Conservation (phyloP, 1,140 invertebrate genomes). For the Monomorium pharaonis region DNA sequence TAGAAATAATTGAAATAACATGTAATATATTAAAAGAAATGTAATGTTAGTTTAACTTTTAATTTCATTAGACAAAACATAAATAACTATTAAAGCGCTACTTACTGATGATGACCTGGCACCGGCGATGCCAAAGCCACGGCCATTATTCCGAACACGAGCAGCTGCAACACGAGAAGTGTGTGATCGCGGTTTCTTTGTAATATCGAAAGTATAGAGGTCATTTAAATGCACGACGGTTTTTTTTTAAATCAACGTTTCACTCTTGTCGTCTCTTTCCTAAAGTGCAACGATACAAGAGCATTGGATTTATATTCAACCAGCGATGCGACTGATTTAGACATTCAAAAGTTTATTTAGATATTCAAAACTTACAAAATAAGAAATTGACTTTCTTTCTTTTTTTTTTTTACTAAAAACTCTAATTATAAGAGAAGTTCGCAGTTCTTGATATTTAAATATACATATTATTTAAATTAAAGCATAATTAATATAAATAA, state of each 20-base stretch:
- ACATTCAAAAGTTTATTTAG: background rate
- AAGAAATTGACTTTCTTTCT: background rate
- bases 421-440: background rate
- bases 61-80: background rate
- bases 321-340: background rate
- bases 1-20: background rate
- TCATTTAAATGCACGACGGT: constrained; percentile 55
- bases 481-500: background rate
- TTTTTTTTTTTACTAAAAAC: background rate
- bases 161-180: constrained; percentile 76
- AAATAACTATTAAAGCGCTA: background rate
- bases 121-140: constrained; percentile 74
- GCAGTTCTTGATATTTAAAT: background rate
- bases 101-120: constrained; percentile 77
- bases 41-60: background rate
- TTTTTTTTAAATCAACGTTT: constrained; percentile 50
- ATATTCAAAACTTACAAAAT: background rate
- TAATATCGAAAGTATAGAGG: constrained; percentile 36
- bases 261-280: constrained; percentile 13
- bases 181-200: constrained; percentile 59
- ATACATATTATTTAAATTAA: too few relatives aligned
- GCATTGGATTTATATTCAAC: constrained; percentile 17
- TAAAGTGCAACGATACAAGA: constrained; percentile 14
- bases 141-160: constrained; percentile 79
- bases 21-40: background rate